Evolutionary conservation across 2,113 vertebrate species (phyloP).

Genomic region (Jacana jacana): DNA sequence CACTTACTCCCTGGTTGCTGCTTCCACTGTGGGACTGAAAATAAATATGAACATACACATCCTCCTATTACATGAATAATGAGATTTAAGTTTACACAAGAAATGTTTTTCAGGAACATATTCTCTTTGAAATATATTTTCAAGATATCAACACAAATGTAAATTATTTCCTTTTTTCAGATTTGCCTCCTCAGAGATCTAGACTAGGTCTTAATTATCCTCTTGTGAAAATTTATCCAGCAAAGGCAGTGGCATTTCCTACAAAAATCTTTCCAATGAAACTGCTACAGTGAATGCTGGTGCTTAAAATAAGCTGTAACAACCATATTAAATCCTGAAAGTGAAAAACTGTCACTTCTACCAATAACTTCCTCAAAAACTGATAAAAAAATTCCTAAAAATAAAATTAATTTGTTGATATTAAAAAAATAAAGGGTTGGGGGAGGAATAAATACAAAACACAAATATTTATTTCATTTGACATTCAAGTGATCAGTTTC

Average conservation of each 20-base stretch:
- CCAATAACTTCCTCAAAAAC: background rate
- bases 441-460: background rate
- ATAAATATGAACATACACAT: background rate
- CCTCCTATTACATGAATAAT: background rate
- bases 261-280: background rate
- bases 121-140: background rate
- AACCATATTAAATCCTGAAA: background rate
- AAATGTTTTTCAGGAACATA: background rate
- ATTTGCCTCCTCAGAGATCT: background rate
- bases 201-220: background rate
- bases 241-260: background rate
- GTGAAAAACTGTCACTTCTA: background rate
- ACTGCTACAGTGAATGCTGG: background rate
- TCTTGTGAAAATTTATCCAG: background rate
- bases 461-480: background rate
- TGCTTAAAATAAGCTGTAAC: background rate
- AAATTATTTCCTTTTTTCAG: background rate
- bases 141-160: background rate
- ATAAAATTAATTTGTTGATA: background rate
- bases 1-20: background rate
- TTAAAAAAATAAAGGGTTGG: background rate
- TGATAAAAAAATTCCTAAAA: background rate
- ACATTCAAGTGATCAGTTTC: background rate
- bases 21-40: background rate
- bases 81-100: background rate